Evolutionary conservation across 2,113 vertebrate species (phyloP), one percentile per base, ranked within the genome.

Genomic region (Paradisaea rubra): DNA sequence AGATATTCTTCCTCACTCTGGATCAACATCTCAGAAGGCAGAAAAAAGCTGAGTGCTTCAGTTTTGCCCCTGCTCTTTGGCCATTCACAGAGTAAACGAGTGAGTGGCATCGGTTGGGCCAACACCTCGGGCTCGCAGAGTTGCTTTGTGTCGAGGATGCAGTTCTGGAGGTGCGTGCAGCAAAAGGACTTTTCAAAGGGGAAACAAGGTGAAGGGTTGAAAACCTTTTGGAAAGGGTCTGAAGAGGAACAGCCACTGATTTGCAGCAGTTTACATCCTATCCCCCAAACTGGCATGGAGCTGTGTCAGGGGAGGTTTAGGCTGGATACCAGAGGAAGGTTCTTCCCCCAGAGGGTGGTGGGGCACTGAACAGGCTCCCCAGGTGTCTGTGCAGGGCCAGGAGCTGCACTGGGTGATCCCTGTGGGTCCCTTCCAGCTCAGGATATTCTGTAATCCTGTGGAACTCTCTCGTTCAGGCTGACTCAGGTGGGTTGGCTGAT

Each of bases 121-220:
- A 15, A 13, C 60, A 30, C 0, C 66, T 37, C 5, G 2, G n/a
- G 8, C 27, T 2, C 4, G 19, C 16, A 5, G 3, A 4, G 24
- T 1, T 25, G 13, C 60, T 37, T 13, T 1, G 1, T 11, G 13
- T 15, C 0, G 0, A 24, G 13, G 41, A 6, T 15, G 42, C 16
- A 0, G 21, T 41, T 49, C 30, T 14, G 37, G 23, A 41, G n/a
- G 28, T 5, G 1, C 0, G 2, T 1, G 11, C 7, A 70, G 39
- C 30, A 13, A 18, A 52, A 5, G 9, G n/a, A 13, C 11, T 57
- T 70, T 15, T 1, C 10, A 11, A 23, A 77, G 33, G 11, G 10
- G 11, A 30, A 45, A 30, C 23, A 14, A 20, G 0, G 1, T 0
- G 3, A 37, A 41, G 31, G 28, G n/a, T 6, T 49, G 30, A 13